phyloP scores from a whole-genome alignment of 2,797 vertebrate species.

The Tauraco hartlaubi region DNA sequence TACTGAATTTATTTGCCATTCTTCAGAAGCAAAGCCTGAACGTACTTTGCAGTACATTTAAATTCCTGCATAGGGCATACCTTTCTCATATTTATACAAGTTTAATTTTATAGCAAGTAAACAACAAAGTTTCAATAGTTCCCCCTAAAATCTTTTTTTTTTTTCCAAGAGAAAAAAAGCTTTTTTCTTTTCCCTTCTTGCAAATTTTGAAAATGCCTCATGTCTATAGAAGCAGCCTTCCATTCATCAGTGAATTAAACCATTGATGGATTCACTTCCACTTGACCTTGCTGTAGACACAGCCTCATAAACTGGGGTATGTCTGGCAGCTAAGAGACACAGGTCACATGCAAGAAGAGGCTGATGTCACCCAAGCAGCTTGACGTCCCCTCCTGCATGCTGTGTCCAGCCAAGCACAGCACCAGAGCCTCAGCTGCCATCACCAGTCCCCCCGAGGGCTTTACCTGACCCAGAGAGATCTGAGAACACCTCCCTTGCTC shows the following conservation, averaged over 20 bases:
- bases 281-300: not conserved
- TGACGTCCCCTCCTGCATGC: fast-evolving
- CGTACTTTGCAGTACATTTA: not conserved
- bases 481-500: not conserved
- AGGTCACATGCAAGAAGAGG: not conserved
- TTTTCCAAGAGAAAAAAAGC: not conserved
- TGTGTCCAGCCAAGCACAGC: not conserved
- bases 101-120: not conserved
- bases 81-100: not conserved
- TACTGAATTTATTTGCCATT: not conserved
- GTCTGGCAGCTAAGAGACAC: constrained; percentile 6
- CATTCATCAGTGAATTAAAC: not conserved
- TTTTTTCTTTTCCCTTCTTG: not conserved
- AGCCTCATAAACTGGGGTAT: not conserved
- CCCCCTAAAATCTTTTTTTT: not conserved
- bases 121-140: not conserved
- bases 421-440: not conserved
- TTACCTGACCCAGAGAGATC: not conserved
- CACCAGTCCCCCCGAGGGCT: not conserved
- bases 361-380: not conserved
- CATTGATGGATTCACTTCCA: not conserved
- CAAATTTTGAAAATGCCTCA: not conserved
- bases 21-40: not conserved
- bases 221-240: not conserved
- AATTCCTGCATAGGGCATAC: not conserved